Evolutionary conservation across 2,888 invertebrate species (phyloP).

Genomic region (Cephus spinipes): DNA sequence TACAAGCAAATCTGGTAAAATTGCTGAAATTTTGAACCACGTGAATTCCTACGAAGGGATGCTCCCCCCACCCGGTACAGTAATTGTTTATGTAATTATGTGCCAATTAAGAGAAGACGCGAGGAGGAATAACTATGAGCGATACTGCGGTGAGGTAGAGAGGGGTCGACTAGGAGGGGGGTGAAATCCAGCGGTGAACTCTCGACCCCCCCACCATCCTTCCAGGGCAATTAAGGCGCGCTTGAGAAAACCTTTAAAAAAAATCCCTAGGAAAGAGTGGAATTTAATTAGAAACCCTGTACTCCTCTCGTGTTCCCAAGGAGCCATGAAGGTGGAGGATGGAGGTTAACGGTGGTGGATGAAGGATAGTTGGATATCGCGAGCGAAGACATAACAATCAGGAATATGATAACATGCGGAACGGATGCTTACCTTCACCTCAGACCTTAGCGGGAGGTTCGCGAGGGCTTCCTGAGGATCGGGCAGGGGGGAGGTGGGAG

Average conservation of each 20-base stretch:
- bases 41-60: slow-evolving; percentile 2
- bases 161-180: neutral
- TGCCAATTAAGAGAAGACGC: slow-evolving; percentile 58
- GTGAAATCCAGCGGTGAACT: neutral
- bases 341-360: neutral
- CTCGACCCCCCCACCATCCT: slow-evolving; percentile 27
- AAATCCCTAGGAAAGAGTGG: slow-evolving; percentile 58
- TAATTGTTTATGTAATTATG: slow-evolving; percentile 63
- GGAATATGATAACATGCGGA: slow-evolving; percentile 63
- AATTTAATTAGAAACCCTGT: slow-evolving; percentile 61
- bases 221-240: slow-evolving; percentile 61
- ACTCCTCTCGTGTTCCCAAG: slow-evolving; percentile 55
- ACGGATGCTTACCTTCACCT: slow-evolving; percentile 58
- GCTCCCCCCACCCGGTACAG: slow-evolving; percentile 26
- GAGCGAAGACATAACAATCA: slow-evolving; percentile 62
- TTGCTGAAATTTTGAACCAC: neutral
- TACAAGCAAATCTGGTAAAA: neutral
- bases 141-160: neutral
- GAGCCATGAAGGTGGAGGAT: slow-evolving; percentile 49
- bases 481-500: neutral
- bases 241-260: slow-evolving; percentile 59
- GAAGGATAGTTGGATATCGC: slow-evolving; percentile 28
- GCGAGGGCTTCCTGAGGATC: slow-evolving; percentile 21
- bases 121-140: slow-evolving; percentile 25
- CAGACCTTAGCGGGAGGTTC: slow-evolving; percentile 44